Base-by-base conservation (phyloP, 2,888 invertebrate genomes). In the Drosophila monieri region DNA sequence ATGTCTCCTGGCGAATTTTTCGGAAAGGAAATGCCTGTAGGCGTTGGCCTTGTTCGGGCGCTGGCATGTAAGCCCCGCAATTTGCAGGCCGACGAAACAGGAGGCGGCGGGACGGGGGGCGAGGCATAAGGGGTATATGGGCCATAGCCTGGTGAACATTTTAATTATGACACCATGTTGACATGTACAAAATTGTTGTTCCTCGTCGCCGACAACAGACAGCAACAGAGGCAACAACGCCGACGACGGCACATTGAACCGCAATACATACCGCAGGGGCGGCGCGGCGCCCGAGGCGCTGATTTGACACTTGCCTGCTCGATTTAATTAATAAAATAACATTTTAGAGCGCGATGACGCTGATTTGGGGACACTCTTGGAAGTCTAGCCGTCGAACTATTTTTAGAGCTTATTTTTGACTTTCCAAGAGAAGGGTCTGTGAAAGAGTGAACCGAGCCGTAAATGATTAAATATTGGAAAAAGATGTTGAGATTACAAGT, bases 121-220 rank as follows among this genome's bases (percentile, higher is more conserved):
- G 9, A 27, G 27, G 27, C 27, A 27, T 27, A 27, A 14, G 23
- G 8, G 37, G 49, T 10, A 6, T 32, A 52, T 27, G n/a, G 39
- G 30, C 37, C 67, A 61, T 41, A 68, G 57, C 51, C 71, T 61
- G 72, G 73, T 65, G 76, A 86, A 85, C 87, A 86, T 85, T 85
- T 86, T 85, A 85, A 85, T 85, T 85, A 85, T 85, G 87, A 86
- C 87, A 85, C 80, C 79, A 78, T 86, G 87, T 87, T 78, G 85
- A 76, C 81, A 76, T 86, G 81, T 75, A 78, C 68, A 74, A 80
- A 85, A 78, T 83, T 78, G 85, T 83, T 81, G 80, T 78, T 75
- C 78, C 65, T 56, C 55, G 85, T 58, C 74, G 60, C 39, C 61
- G 39, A 14, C 39, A 41, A 18, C 39, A 41, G 43, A 27, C 57